Conservation (phyloP, 2,113 vertebrate species). For the Chaetodon auriga region DNA sequence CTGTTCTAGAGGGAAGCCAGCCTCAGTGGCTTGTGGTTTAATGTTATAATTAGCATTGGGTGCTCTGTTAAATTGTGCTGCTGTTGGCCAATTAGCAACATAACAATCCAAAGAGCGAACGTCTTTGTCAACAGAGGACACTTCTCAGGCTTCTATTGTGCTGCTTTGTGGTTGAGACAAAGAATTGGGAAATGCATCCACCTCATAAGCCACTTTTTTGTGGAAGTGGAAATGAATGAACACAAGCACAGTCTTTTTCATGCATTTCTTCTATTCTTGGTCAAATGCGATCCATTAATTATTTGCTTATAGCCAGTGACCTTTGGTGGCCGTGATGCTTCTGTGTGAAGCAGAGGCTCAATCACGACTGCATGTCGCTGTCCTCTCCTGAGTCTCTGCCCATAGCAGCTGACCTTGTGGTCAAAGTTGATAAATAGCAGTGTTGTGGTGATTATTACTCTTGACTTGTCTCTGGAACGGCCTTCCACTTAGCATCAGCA, state of each 20-base stretch:
- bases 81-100: conserved; percentile 59
- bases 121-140: conserved; percentile 32
- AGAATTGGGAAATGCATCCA: conserved; percentile 12
- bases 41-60: conserved; percentile 43
- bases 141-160: neutral
- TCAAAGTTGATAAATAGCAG: conserved; percentile 39
- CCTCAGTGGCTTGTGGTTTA: conserved; percentile 6
- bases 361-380: conserved; percentile 9
- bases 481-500: neutral
- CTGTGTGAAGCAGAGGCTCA: neutral
- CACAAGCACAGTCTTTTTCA: neutral
- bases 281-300: neutral
- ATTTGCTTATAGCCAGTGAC: neutral
- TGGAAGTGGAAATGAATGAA: conserved; percentile 20
- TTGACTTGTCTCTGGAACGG: neutral
- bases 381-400: neutral
- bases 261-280: neutral
- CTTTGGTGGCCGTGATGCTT: neutral
- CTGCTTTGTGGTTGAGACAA: conserved; percentile 38
- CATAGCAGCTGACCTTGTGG: conserved; percentile 51
- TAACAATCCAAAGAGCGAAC: conserved; percentile 45
- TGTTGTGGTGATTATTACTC: conserved; percentile 32
- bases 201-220: conserved; percentile 25
- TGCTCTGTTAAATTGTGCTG: conserved; percentile 19
- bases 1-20: neutral